Conservation (phyloP, 2,888 invertebrate species). For the Boloria selene region DNA sequence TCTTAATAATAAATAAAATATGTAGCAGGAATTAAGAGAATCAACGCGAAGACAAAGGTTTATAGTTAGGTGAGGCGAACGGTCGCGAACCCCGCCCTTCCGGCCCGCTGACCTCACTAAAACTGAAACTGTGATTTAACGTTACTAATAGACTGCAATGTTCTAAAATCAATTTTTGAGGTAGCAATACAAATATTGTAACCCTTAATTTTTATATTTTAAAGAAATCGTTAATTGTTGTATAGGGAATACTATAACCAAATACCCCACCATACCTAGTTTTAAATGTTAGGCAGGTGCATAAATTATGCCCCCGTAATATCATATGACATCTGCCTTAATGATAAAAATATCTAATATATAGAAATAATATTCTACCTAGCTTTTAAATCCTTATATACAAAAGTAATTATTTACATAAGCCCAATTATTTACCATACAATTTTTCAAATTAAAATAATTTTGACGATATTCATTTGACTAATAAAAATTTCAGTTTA, state of each 20-base stretch:
- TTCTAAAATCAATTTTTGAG: not conserved
- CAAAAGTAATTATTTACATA: too few species aligned
- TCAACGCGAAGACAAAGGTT: slow-evolving; percentile 26
- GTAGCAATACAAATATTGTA: not conserved
- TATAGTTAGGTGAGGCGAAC: slow-evolving; percentile 37
- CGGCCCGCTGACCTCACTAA: slow-evolving; percentile 64
- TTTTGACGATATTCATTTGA: too few species aligned
- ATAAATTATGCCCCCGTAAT: too few species aligned
- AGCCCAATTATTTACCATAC: too few species aligned
- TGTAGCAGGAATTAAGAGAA: not conserved
- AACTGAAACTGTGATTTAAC: slow-evolving; percentile 42
- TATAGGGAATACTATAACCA: not conserved
- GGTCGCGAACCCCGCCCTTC: slow-evolving; percentile 60
- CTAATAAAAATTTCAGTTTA: too few species aligned
- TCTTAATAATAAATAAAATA: not conserved
- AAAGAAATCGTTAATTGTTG: not conserved
- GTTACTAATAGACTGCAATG: slow-evolving; percentile 25
- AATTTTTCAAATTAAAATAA: too few species aligned
- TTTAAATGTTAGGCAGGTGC: slow-evolving; percentile 1
- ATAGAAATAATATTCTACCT: too few species aligned
- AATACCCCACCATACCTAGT: slow-evolving; percentile 7
- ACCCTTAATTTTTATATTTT: not conserved
- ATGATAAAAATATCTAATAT: too few species aligned
- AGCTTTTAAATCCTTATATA: too few species aligned
- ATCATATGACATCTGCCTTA: too few species aligned